Conservation (phyloP, 2,888 invertebrate species). For the Andrena marginata region DNA sequence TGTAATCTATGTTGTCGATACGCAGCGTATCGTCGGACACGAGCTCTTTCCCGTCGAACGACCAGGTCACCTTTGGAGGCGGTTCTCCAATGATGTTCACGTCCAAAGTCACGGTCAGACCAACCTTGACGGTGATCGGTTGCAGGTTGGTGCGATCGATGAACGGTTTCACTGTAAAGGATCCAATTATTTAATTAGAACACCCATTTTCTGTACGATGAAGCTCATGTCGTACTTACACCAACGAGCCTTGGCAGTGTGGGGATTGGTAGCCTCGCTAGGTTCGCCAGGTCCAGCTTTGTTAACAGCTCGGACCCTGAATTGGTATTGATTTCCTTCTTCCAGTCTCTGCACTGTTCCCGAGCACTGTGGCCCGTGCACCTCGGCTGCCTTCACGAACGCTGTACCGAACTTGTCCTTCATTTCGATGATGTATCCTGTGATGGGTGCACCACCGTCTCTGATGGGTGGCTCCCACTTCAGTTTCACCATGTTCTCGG, state of each 20-base stretch:
- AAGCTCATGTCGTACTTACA: slow-evolving; percentile 87
- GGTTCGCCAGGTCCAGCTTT: slow-evolving; percentile 97
- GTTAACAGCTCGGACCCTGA: slow-evolving; percentile 97
- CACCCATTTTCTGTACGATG: too few species aligned
- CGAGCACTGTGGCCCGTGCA: slow-evolving; percentile 93
- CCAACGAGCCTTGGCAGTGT: slow-evolving; percentile 95
- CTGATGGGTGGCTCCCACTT: slow-evolving; percentile 96
- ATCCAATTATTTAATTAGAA: background rate
- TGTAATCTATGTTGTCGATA: slow-evolving; percentile 94
- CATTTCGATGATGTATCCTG: slow-evolving; percentile 96
- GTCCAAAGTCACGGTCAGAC: slow-evolving; percentile 94
- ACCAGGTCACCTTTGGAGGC: slow-evolving; percentile 96
- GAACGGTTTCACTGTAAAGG: slow-evolving; percentile 93
- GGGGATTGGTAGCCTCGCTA: slow-evolving; percentile 96
- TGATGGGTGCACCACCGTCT: slow-evolving; percentile 97
- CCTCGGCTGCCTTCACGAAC: slow-evolving; percentile 94
- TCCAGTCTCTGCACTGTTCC: slow-evolving; percentile 96
- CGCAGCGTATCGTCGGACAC: slow-evolving; percentile 88
- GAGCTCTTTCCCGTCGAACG: slow-evolving; percentile 90
- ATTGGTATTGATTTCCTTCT: slow-evolving; percentile 98
- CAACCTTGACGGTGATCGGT: slow-evolving; percentile 94
- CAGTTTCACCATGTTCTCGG: slow-evolving; percentile 95
- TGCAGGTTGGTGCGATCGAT: slow-evolving; percentile 96
- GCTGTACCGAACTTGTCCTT: slow-evolving; percentile 95
- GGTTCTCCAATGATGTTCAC: slow-evolving; percentile 97